Evolutionary conservation across 2,888 invertebrate genomes (phyloP).

Genomic region (Xestia ashworthii): DNA sequence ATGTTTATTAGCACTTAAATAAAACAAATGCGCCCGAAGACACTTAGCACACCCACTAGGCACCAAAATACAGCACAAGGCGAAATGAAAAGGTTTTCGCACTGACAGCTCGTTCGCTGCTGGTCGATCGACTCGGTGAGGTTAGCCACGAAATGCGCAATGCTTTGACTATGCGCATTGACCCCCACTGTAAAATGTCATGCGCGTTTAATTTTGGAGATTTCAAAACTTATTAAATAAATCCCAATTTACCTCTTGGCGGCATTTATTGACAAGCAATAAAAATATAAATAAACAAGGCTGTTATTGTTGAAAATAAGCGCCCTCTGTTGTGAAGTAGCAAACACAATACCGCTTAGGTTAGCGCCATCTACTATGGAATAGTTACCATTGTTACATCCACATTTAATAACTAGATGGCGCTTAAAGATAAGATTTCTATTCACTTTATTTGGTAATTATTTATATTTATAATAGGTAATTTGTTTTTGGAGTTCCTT

Average conservation of each 20-base stretch:
- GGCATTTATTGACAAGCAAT: neutral
- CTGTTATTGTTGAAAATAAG: slow-evolving; percentile 11
- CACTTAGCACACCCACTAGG: slow-evolving; percentile 86
- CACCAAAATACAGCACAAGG: slow-evolving; percentile 87
- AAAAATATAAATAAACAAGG: slow-evolving; percentile 48
- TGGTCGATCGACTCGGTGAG: slow-evolving; percentile 85
- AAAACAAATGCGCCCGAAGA: slow-evolving; percentile 78
- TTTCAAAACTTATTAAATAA: slow-evolving; percentile 19
- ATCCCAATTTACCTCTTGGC: slow-evolving; percentile 1
- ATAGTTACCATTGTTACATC: slow-evolving; percentile 28
- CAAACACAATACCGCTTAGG: accelerated
- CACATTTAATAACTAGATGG: slow-evolving; percentile 9
- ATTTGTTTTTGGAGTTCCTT: too few relatives aligned
- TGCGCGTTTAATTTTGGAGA: slow-evolving; percentile 78
- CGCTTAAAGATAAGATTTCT: too few relatives aligned
- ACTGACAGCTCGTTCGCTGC: slow-evolving; percentile 77
- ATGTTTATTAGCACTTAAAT: slow-evolving; percentile 79
- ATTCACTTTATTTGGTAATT: too few relatives aligned
- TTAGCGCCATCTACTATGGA: slow-evolving; percentile 69
- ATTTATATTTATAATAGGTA: too few relatives aligned
- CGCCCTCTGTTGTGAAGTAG: slow-evolving; percentile 72
- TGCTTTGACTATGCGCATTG: slow-evolving; percentile 90
- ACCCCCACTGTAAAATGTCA: slow-evolving; percentile 82
- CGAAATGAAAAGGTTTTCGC: slow-evolving; percentile 80
- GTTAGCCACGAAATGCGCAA: slow-evolving; percentile 89